Conservation (phyloP, 2,113 vertebrate species). For the Macheiramphus alcinus region DNA sequence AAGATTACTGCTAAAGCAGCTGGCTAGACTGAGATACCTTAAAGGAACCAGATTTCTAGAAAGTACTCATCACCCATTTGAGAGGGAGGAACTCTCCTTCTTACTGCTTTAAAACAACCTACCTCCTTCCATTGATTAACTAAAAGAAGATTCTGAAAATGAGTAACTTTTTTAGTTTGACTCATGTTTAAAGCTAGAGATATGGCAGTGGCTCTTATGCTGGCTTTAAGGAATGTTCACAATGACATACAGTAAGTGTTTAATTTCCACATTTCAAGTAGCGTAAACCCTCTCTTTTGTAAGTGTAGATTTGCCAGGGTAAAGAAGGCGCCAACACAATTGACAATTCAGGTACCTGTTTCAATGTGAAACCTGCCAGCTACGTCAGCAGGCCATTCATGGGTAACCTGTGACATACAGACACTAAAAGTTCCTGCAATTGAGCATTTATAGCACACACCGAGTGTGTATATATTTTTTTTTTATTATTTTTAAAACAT, state of each 20-base stretch:
- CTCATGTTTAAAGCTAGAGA: neutral
- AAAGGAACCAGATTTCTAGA: neutral
- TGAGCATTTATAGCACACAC: neutral
- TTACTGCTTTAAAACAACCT: neutral
- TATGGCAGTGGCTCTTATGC: fast-evolving
- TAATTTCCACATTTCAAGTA: neutral
- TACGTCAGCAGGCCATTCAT: neutral
- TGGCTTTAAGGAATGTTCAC: neutral
- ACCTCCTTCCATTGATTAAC: neutral
- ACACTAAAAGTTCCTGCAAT: neutral
- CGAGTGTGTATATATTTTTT: too few species aligned
- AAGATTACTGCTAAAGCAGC: neutral
- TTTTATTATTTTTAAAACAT: neutral
- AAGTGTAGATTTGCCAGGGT: neutral
- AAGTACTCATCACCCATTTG: neutral
- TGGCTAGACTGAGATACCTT: neutral
- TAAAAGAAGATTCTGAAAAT: neutral
- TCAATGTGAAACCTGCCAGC: neutral
- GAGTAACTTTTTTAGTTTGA: neutral
- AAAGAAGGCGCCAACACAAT: neutral
- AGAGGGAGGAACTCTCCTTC: neutral
- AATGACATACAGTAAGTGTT: neutral
- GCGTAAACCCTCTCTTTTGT: neutral
- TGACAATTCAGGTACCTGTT: neutral
- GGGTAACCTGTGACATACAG: neutral